Evolutionary conservation across 2,797 vertebrate genomes (phyloP).

Genomic region (Protonibea diacanthus): DNA sequence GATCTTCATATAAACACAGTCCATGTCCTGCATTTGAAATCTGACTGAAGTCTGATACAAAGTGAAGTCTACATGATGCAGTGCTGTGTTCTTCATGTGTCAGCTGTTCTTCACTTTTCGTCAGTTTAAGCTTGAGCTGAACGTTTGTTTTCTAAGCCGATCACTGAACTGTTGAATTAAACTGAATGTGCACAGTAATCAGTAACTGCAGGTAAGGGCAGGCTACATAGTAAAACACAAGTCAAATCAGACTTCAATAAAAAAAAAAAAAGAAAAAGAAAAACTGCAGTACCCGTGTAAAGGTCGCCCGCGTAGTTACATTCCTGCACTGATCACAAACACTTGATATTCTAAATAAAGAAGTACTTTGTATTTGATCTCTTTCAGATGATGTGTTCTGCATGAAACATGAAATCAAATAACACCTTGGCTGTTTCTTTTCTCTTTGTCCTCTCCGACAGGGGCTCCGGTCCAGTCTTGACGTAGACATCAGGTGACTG

Average conservation of each 20-base stretch:
- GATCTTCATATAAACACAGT: neutral
- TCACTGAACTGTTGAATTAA: too few species aligned
- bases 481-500: slow-evolving; percentile 85
- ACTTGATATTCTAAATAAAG: too few species aligned
- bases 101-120: too few species aligned
- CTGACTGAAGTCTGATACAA: neutral
- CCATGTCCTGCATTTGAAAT: neutral
- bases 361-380: neutral
- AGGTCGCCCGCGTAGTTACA: neutral
- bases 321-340: neutral
- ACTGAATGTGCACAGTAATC: neutral
- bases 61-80: neutral
- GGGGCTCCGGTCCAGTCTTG: slow-evolving; percentile 53
- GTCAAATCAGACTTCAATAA: too few species aligned
- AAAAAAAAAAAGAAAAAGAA: too few species aligned
- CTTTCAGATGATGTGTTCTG: neutral
- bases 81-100: too few species aligned
- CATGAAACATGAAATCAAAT: neutral
- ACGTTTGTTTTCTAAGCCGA: too few species aligned
- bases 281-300: too few species aligned
- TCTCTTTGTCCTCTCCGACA: slow-evolving; percentile 5
- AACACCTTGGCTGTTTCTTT: slow-evolving; percentile 1
- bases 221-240: too few species aligned
- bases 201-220: neutral
- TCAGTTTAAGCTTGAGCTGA: too few species aligned